Evolutionary conservation across 2,888 invertebrate species (phyloP).

Genomic region (Tachina grossa): DNA sequence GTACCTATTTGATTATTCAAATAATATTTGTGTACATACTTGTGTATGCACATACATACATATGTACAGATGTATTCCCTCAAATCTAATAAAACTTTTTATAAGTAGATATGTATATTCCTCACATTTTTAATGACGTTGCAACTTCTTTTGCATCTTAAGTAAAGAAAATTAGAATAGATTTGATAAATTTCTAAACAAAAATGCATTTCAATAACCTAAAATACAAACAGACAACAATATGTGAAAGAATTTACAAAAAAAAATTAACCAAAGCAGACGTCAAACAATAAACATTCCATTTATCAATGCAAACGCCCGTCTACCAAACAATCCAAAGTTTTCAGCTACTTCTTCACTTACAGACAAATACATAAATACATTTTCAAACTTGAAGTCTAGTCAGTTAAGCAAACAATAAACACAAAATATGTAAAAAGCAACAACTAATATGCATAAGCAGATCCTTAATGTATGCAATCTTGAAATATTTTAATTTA

Average conservation of each 20-base stretch:
- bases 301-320: constrained; percentile 19
- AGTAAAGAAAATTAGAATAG: constrained; percentile 21
- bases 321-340: constrained; percentile 13
- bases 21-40: constrained; percentile 10
- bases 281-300: constrained; percentile 33
- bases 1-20: background rate
- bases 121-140: constrained; percentile 20
- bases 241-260: constrained; percentile 19
- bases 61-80: too few species aligned
- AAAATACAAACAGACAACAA: constrained; percentile 22
- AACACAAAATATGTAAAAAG: constrained; percentile 19
- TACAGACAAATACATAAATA: background rate
- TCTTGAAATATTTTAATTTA: too few species aligned
- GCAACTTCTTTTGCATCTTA: constrained; percentile 20
- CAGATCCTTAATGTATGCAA: constrained; percentile 28
- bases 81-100: background rate
- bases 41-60: too few species aligned
- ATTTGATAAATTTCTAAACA: constrained; percentile 21
- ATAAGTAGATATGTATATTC: too few species aligned
- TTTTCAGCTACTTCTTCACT: constrained; percentile 30
- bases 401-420: constrained; percentile 36
- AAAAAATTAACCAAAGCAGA: constrained; percentile 1
- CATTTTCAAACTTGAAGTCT: constrained; percentile 1
- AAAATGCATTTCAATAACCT: background rate
- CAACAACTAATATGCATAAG: constrained; percentile 31